Conservation (phyloP, 1,140 invertebrate genomes). For the Potamilus streckersoni region DNA sequence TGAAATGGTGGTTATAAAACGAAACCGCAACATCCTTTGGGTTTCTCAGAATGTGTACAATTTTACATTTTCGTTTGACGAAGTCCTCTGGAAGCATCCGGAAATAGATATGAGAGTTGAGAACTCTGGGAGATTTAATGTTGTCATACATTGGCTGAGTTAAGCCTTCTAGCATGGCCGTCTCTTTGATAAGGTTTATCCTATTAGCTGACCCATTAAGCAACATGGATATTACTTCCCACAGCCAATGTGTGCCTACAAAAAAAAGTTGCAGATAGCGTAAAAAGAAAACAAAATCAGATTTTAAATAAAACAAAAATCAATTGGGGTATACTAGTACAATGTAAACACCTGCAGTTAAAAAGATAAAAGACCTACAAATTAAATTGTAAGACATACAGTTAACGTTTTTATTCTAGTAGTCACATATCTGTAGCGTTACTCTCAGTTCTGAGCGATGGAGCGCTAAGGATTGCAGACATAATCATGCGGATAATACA, state of each 20-base stretch:
- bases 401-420: no score
- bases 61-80: constrained; percentile 22
- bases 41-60: constrained; percentile 31
- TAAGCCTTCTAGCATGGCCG: constrained; percentile 32
- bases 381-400: no score
- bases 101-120: constrained; percentile 38
- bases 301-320: no score
- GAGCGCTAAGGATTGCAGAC: no score
- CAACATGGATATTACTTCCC: constrained; percentile 41
- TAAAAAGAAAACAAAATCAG: no score
- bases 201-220: constrained; percentile 23
- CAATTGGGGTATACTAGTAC: no score
- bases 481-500: no score
- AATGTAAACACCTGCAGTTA: no score
- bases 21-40: constrained; percentile 32
- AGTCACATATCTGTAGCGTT: no score
- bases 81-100: constrained; percentile 23
- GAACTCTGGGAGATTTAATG: constrained; percentile 28
- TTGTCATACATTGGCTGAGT: constrained; percentile 19
- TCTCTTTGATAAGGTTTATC: constrained; percentile 30
- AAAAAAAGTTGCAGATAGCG: neutral
- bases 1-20: constrained; percentile 29
- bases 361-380: no score
- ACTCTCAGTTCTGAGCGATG: no score
- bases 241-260: constrained; percentile 45